These are phyloP conservation scores for Echinarachnius parma DNA, from an alignment of 53 echinoderm and acorn worm genomes.

Conservation along the genomic window DNA sequence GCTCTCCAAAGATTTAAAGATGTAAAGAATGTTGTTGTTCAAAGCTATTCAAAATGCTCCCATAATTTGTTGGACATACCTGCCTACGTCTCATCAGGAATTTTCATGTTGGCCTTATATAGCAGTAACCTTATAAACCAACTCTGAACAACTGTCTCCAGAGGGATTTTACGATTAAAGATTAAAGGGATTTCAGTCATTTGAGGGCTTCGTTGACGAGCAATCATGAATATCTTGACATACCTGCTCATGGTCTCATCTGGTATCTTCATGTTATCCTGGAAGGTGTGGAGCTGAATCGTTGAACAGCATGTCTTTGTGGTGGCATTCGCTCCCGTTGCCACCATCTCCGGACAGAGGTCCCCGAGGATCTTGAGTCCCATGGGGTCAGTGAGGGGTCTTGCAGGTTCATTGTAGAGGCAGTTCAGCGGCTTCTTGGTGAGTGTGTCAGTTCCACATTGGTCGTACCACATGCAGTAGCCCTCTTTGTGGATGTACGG, in stretches of 20 bases:
- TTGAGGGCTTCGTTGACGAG: too few relatives aligned
- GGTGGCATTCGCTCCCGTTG: conserved; percentile 40
- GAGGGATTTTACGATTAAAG: too few relatives aligned
- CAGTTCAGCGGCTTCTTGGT: conserved; percentile 69
- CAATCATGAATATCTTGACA: too few relatives aligned
- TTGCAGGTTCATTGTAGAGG: conserved; percentile 72
- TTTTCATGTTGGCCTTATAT: too few relatives aligned
- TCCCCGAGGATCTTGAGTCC: conserved; percentile 64
- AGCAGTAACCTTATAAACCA: too few relatives aligned
- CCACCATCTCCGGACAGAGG: conserved; percentile 74
- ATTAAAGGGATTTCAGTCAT: too few relatives aligned
- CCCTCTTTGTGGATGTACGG: conserved; percentile 57
- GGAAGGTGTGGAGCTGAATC: conserved; percentile 59
- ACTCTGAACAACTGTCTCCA: too few relatives aligned
- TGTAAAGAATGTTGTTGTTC: too few relatives aligned
- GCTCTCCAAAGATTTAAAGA: too few relatives aligned
- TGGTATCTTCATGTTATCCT: conserved; percentile 60
- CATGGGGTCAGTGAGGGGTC: conserved; percentile 48
- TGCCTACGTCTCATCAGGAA: too few relatives aligned
- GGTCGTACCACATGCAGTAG: conserved; percentile 76
- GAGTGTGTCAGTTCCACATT: conserved; percentile 49
- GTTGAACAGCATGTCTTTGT: conserved; percentile 78
- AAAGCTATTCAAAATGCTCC: too few relatives aligned
- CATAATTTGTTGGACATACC: too few relatives aligned
- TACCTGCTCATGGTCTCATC: conserved; percentile 64